Percentiles rank a stretch among this genome's conserved stretches.
Evolutionary conservation across 1,140 invertebrate species (phyloP).

Genomic region (Eurosta solidaginis): DNA sequence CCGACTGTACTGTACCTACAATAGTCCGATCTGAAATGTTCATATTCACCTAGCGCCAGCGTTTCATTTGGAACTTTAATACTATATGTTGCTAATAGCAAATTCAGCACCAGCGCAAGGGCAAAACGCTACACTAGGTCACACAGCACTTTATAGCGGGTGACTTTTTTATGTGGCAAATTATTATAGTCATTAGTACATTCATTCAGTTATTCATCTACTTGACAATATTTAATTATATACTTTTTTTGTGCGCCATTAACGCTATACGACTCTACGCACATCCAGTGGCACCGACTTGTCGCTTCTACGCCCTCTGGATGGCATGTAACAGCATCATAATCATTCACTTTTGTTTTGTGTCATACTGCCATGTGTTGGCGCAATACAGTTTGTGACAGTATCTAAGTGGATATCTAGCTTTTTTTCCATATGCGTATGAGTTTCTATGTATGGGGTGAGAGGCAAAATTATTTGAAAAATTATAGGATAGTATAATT

Average conservation of each 20-base stretch:
- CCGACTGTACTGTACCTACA: no score
- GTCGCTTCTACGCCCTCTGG: not conserved
- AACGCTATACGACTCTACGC: not conserved
- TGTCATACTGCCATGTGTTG: no score
- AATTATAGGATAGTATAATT: no score
- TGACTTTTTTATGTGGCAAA: constrained; percentile 11
- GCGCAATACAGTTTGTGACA: not conserved
- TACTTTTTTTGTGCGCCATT: not conserved
- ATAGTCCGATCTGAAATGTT: no score
- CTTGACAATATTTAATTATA: not conserved
- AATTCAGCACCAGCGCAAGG: no score
- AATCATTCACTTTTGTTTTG: not conserved
- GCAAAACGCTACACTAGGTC: no score
- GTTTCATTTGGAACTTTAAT: no score
- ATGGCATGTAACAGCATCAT: not conserved
- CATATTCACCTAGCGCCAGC: no score
- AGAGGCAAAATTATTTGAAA: not conserved
- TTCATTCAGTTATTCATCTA: constrained; percentile 22
- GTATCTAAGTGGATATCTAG: not conserved
- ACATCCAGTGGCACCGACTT: not conserved
- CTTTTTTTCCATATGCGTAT: not conserved
- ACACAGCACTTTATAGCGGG: not conserved
- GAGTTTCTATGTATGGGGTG: not conserved
- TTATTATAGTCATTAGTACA: constrained; percentile 15
- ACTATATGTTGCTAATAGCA: no score